A percentile compares a stretch with the other conserved stretches of the same genome.
phyloP scores from a whole-genome alignment of 2,113 vertebrate species.

The Zosterops hypoxanthus region DNA sequence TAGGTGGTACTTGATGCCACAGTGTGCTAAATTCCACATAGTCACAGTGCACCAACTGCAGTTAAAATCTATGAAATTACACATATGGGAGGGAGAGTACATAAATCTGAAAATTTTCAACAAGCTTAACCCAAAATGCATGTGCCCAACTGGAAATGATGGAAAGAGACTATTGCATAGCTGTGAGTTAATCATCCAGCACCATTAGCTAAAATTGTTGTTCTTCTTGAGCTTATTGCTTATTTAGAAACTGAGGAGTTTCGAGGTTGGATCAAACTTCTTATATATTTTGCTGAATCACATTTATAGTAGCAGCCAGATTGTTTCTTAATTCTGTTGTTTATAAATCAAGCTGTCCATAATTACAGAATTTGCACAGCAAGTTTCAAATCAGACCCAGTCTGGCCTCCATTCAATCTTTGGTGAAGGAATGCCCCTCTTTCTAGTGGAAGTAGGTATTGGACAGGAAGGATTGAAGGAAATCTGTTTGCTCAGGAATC shows the following conservation, averaged over 20 bases:
- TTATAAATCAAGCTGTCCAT: not conserved
- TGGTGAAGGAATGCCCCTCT: not conserved
- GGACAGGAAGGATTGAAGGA: not conserved
- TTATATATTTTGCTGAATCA: not conserved
- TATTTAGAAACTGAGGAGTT: not conserved
- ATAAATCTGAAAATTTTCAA: not conserved
- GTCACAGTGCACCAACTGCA: not conserved
- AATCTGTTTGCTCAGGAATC: not conserved
- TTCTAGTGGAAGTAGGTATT: not conserved
- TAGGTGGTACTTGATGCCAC: not conserved
- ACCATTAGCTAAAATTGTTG: not conserved
- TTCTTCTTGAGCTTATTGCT: not conserved
- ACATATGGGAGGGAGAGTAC: not conserved
- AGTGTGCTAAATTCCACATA: not conserved
- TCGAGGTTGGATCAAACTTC: not conserved
- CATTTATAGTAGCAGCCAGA: not conserved
- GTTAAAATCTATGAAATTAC: not conserved
- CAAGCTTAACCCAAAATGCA: not conserved
- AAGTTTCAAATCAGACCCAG: not conserved
- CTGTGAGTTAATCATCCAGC: not conserved
- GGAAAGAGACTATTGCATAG: not conserved
- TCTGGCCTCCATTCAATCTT: not conserved
- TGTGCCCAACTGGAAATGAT: not conserved
- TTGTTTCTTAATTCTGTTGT: not conserved
- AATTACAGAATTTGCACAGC: not conserved